Evolutionary conservation across 2,113 vertebrate species (phyloP), one percentile per base, ranked within the genome.

Genomic region (Triplophysa siluroides): DNA sequence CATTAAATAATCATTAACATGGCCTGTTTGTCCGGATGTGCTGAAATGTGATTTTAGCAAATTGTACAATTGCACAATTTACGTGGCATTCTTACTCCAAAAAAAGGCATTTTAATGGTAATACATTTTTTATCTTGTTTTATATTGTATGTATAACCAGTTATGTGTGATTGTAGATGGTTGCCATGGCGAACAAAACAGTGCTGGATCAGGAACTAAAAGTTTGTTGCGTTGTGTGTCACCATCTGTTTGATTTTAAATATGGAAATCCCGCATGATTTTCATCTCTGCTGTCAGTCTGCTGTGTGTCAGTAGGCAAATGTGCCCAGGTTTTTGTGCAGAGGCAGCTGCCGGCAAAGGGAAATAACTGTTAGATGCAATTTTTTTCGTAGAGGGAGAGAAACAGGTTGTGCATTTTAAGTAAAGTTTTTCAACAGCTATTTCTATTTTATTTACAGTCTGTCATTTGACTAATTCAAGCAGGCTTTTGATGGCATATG

Each of bases 211-310:
- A 69, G 23, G 67, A 26, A 71, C 16, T 18, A 54, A 52, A 60
- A 38, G 8, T 56, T 41, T 67, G 2, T 14, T 64, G 29, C 18
- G 5, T 14, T 64, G 29, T 12, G 12, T 82, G 50, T 72, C 76
- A 63, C 69, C 45, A 29, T 52, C 62, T 47, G 63, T 16, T 24
- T 65, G 11, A 41, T 63, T 45, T 65, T 68, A 69, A 63, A 45
- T 78, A 81, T 81, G 83, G 10, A 84, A 84, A 81, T 81, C 33
- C 75, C 60, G 33, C 3, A 8, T 26, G 78, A 81, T 75, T 67
- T 81, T 47, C 56, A 81, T 84, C 79, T 24, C 16, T 5, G 24
- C 2, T 24, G 47, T 65, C 58, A 43, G 67, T 7, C 74, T 5
- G 38, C 2, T 14, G 47, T 65, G 66, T 56, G 67, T 7, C 74